Evolutionary conservation across 2,888 invertebrate genomes (phyloP).

Genomic region (Lepas anatifera): DNA sequence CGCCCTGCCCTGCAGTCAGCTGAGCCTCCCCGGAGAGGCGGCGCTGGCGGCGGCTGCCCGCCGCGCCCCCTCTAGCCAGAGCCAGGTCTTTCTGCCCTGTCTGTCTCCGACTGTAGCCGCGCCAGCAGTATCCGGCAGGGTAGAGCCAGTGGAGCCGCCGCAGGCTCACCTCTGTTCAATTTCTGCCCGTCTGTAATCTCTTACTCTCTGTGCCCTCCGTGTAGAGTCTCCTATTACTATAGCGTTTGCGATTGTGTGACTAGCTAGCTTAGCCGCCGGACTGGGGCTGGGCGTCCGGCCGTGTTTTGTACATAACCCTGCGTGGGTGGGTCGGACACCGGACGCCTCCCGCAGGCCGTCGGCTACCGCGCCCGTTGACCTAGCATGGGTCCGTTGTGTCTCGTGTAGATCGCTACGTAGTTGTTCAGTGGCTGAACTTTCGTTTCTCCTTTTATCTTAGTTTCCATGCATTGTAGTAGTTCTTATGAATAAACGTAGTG

Average conservation of each 20-base stretch:
- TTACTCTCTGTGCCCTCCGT: conserved; percentile 1
- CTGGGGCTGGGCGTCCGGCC: background rate
- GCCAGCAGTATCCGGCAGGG: too few relatives aligned
- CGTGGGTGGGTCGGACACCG: background rate
- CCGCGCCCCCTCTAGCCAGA: background rate
- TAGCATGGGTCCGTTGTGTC: conserved; percentile 9
- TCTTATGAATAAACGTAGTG: conserved; percentile 11
- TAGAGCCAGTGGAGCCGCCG: background rate
- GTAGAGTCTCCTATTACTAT: conserved; percentile 10
- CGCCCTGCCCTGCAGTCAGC: background rate
- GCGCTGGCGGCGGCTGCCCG: background rate
- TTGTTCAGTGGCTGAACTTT: conserved; percentile 12
- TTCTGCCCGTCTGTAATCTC: too few relatives aligned
- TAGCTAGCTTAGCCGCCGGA: background rate
- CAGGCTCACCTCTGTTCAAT: background rate
- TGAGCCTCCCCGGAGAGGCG: too few relatives aligned
- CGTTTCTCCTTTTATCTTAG: conserved; percentile 7
- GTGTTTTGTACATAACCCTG: conserved; percentile 10
- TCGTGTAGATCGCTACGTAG: conserved; percentile 11
- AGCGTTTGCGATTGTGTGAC: background rate
- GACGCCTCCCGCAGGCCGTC: background rate
- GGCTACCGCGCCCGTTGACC: background rate
- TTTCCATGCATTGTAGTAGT: conserved; percentile 12
- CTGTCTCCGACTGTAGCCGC: background rate
- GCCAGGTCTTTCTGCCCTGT: background rate